Conservation (phyloP, 2,113 vertebrate species). For the Pteronura brasiliensis region DNA sequence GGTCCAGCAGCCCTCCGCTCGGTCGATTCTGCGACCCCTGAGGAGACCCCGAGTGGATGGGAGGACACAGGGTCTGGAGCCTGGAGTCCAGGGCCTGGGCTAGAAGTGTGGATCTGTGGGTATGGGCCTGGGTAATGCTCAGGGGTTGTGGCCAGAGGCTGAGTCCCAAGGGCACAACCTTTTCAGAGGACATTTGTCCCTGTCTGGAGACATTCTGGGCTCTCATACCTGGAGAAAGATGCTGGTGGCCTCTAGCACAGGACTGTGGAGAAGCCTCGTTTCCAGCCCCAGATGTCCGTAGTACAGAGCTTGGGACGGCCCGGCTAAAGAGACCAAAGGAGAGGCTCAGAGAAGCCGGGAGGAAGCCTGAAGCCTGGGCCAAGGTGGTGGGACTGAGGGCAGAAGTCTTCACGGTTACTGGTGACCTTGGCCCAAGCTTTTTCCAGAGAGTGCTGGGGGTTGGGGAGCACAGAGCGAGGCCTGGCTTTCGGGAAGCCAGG, state of each 20-base stretch:
- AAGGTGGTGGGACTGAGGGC: background rate
- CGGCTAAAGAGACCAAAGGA: background rate
- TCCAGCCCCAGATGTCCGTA: background rate
- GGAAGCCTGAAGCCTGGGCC: background rate
- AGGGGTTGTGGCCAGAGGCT: rapidly evolving
- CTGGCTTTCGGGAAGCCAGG: background rate
- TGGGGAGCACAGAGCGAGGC: rapidly evolving
- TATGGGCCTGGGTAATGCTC: rapidly evolving
- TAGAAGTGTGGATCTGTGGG: background rate
- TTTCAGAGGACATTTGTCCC: too few relatives aligned
- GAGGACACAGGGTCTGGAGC: too few relatives aligned
- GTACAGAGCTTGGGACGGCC: background rate
- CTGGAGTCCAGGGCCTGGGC: background rate
- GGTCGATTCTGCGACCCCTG: background rate
- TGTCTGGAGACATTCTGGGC: background rate
- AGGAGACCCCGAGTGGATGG: background rate
- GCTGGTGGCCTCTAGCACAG: background rate
- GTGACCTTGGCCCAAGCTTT: background rate
- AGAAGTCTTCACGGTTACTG: background rate
- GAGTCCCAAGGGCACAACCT: background rate
- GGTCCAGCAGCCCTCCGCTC: too few relatives aligned
- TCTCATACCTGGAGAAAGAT: background rate
- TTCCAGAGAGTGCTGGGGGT: too few relatives aligned
- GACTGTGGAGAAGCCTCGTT: background rate
- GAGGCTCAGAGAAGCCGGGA: background rate